Conservation (phyloP, 2,888 invertebrate genomes). For the Scaptomyza cyrtandrae region DNA sequence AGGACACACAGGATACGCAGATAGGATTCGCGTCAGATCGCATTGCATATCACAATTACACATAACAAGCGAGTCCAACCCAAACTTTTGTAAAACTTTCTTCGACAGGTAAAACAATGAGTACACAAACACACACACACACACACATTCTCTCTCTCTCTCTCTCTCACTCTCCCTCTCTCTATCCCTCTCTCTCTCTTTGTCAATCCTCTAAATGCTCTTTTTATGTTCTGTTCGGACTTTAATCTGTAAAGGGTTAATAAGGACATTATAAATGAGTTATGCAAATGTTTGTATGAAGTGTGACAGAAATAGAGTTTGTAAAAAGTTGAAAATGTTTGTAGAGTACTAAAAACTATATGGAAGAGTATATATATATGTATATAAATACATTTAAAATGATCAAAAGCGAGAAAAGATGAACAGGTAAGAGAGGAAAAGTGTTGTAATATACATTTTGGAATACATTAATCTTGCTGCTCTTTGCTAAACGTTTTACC, state of each 20-base stretch:
- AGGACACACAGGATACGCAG: not conserved
- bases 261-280: not conserved
- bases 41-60: slow-evolving; percentile 32
- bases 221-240: not conserved
- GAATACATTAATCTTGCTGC: no score
- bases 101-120: not conserved
- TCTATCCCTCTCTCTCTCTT: not conserved
- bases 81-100: not conserved
- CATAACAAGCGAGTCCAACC: slow-evolving; percentile 5
- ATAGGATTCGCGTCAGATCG: slow-evolving; percentile 9
- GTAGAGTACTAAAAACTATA: no score
- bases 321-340: not conserved
- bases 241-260: not conserved
- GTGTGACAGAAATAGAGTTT: not conserved
- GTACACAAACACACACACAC: not conserved
- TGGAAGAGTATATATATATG: no score
- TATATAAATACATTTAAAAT: no score
- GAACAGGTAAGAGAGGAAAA: no score
- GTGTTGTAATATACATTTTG: no score
- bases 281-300: not conserved
- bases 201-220: not conserved
- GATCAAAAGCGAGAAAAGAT: no score
- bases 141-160: no score
- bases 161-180: not conserved
- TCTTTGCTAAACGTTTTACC: no score